These are phyloP conservation scores for Sturnira hondurensis DNA, from an alignment of 2,113 vertebrate genomes.

Conservation along the genomic window DNA sequence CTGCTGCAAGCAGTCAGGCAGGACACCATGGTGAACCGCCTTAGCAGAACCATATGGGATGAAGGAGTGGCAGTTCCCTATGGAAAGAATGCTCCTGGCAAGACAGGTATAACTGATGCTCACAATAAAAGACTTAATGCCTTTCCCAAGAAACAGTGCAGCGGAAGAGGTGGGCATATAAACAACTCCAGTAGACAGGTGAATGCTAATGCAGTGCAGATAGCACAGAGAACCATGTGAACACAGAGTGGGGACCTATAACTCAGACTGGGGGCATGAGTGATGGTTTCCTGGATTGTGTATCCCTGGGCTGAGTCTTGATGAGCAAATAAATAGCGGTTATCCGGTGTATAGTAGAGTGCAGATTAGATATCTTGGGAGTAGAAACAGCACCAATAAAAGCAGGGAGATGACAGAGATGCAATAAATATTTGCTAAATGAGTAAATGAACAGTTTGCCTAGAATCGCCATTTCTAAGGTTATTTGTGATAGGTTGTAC, in stretches of 20 bases:
- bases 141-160: not conserved
- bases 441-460: not conserved
- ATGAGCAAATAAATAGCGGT: not conserved
- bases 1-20: not conserved
- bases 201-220: not conserved
- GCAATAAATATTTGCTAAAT: not conserved
- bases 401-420: not conserved
- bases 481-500: not conserved
- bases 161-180: not conserved
- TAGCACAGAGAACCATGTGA: not conserved
- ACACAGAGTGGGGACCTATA: not conserved
- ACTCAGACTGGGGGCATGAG: not conserved
- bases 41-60: not conserved
- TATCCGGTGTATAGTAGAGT: not conserved
- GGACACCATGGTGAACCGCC: not conserved
- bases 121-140: not conserved
- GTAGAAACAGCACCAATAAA: not conserved
- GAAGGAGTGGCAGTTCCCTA: not conserved
- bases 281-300: not conserved
- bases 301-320: not conserved
- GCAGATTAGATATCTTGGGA: not conserved
- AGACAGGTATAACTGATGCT: not conserved
- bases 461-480: not conserved
- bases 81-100: not conserved
- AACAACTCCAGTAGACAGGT: not conserved